These are phyloP conservation scores for Atractosteus spatula DNA, from an alignment of 2,113 vertebrate species.

Conservation along the genomic window DNA sequence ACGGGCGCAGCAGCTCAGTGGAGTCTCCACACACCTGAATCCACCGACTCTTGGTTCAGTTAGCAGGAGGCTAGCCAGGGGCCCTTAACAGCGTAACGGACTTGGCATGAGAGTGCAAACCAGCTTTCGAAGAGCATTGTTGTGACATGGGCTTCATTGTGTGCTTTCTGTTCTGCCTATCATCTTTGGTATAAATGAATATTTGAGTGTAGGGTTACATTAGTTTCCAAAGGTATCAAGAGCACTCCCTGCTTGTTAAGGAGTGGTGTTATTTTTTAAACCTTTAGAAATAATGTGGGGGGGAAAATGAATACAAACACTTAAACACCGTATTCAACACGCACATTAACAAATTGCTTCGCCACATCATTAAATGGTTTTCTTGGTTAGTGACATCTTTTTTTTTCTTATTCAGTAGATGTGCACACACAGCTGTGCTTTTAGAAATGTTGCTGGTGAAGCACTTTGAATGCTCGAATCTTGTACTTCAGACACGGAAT, in stretches of 20 bases:
- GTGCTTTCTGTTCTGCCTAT: slow-evolving; percentile 16
- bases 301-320: no score
- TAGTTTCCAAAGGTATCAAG: slow-evolving; percentile 4
- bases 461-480: no score
- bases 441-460: no score
- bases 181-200: slow-evolving; percentile 20
- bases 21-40: not conserved
- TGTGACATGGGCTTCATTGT: slow-evolving; percentile 21
- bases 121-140: slow-evolving; percentile 18
- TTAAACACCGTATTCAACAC: no score
- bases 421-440: no score
- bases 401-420: no score
- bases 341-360: no score
- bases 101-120: slow-evolving; percentile 18
- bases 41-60: slow-evolving; percentile 18
- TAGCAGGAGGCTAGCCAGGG: slow-evolving; percentile 11
- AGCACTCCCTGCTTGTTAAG: not conserved
- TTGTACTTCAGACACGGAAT: no score
- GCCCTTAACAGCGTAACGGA: not conserved
- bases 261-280: not conserved
- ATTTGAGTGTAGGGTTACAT: slow-evolving; percentile 23
- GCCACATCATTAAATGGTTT: no score
- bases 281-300: not conserved
- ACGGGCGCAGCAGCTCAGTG: slow-evolving; percentile 2
- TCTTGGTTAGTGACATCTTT: no score